A percentile compares a stretch with the other conserved stretches of the same genome.
Conservation (phyloP, 2,888 invertebrate genomes). For the Idaea biselata region DNA sequence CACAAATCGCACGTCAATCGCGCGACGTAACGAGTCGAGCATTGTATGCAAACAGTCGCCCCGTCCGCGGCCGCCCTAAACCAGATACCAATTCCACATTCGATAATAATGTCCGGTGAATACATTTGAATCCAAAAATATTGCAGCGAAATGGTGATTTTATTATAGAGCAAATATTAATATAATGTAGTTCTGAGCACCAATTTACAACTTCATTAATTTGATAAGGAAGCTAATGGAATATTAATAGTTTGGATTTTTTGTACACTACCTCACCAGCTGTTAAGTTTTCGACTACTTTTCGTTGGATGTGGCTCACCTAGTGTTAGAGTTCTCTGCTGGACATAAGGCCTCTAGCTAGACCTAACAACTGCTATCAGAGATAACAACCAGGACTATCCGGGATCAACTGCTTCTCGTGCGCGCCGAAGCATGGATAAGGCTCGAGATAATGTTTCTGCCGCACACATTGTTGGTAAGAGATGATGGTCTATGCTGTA, state of each 20-base stretch:
- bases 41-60: slow-evolving; percentile 67
- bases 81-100: slow-evolving; percentile 38
- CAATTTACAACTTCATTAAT: not conserved
- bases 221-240: not conserved
- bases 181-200: not conserved
- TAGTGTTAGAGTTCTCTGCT: too few relatives aligned
- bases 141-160: not conserved
- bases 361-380: too few relatives aligned
- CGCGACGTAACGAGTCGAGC: slow-evolving; percentile 59
- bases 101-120: slow-evolving; percentile 36
- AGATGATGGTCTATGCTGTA: too few relatives aligned
- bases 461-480: too few relatives aligned
- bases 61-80: slow-evolving; percentile 28
- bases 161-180: not conserved
- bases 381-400: too few relatives aligned
- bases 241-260: not conserved
- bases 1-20: slow-evolving; percentile 53
- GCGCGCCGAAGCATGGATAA: too few relatives aligned
- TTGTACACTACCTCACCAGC: not conserved
- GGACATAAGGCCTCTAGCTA: too few relatives aligned
- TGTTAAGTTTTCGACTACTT: too few relatives aligned
- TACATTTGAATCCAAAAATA: slow-evolving; percentile 22
- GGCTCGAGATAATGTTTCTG: too few relatives aligned
- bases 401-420: too few relatives aligned
- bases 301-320: too few relatives aligned